Evolutionary conservation across 1,140 invertebrate genomes (phyloP), one percentile per base, ranked within the genome.

Genomic region (Caenorhabditis brenneri): DNA sequence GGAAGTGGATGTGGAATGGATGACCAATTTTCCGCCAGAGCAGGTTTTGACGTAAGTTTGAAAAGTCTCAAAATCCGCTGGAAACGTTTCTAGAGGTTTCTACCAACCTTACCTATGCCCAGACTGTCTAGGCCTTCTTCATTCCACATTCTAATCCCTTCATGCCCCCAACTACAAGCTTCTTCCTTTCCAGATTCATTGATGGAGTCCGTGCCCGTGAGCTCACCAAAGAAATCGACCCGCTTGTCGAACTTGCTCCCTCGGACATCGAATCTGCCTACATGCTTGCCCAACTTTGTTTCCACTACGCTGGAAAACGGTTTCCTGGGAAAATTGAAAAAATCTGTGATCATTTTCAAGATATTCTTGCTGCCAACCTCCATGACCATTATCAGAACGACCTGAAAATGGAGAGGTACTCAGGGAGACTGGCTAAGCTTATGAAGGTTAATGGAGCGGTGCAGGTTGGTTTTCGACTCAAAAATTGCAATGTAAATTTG

Each of bases 301-400:
- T 74, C 22, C 65, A 74, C 10, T 74, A 74, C 15, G 65, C 65
- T 27, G 65, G 65, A 74, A 74, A 74, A 39, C 65, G 65, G 33
- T 46, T 46, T 74, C n/a, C 33, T 7, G 65, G 65, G 24, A 22
- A 74, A 42, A 74, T 74, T 22, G 27, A 42, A 42, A 10, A 22
- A 27, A 74, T 74, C 15, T 24, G 19, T 39, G 65, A 74, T 24
- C 33, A 15, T 12, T 42, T 74, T 74, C 65, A 74, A 42, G 36
- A 74, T 12, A 24, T 74, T 12, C 65, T 74, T 22, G 33, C 65
- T 39, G 19, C 12, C 9, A 42, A 74, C n/a, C 22, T 74, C 2
- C 65, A 74, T 27, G 22, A 74, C 24, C n/a, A 74, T 31, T 74
- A 74, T 24, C 19, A 24, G 36, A 74, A 74, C 42, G 33, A 74